A percentile compares a stretch with the other conserved stretches of the same genome.
Evolutionary conservation across 2,797 vertebrate species (phyloP).

Genomic region (Distichodus sexfasciatus): DNA sequence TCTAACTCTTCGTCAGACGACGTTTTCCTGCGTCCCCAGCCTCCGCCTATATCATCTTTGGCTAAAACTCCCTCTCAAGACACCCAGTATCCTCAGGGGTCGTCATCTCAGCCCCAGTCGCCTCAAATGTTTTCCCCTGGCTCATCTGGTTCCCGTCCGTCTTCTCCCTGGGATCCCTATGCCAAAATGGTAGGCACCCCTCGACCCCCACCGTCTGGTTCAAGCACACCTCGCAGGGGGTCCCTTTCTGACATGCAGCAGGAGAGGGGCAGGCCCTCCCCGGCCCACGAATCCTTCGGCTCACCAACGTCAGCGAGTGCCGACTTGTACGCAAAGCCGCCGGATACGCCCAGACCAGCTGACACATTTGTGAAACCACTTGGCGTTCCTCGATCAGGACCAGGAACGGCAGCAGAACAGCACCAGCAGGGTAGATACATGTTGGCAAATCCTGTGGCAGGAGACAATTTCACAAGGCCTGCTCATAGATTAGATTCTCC

Average conservation of each 20-base stretch:
- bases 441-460: constrained; percentile 64
- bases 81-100: constrained; percentile 45
- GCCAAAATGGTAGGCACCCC: constrained; percentile 88
- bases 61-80: constrained; percentile 49
- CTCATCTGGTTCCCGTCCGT: constrained; percentile 74
- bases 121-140: constrained; percentile 83
- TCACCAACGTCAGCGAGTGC: constrained; percentile 71
- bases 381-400: constrained; percentile 52
- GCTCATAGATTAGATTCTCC: constrained; percentile 69
- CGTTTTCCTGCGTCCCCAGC: constrained; percentile 89
- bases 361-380: constrained; percentile 75
- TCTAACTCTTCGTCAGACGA: constrained; percentile 71
- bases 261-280: constrained; percentile 72
- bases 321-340: constrained; percentile 81
- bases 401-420: constrained; percentile 42
- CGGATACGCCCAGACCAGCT: constrained; percentile 74
- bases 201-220: constrained; percentile 73
- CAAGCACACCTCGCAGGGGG: constrained; percentile 71
- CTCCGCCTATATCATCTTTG: constrained; percentile 72
- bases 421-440: constrained; percentile 65
- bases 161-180: constrained; percentile 91
- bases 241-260: constrained; percentile 61
- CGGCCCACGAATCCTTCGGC: constrained; percentile 77
- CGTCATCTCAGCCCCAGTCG: constrained; percentile 61
- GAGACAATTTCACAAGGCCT: constrained; percentile 66